A percentile compares a stretch with the other conserved stretches of the same genome.
Evolutionary conservation across 2,888 invertebrate species (phyloP).

Genomic region (Drosophila neoperkinsi): DNA sequence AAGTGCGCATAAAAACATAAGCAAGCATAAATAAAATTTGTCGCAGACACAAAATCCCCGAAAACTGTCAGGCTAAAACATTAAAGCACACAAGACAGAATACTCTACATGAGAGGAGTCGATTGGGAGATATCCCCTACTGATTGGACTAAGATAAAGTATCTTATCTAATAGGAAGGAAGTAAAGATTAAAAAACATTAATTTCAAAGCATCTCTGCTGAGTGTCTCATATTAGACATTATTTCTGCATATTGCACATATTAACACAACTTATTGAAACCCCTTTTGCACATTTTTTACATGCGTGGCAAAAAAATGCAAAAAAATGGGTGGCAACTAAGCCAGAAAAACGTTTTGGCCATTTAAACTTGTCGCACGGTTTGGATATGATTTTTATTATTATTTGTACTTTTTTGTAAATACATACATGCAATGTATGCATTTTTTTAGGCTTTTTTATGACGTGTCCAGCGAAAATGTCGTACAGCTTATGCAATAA

Average conservation of each 20-base stretch:
- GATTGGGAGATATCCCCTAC: conserved; percentile 12
- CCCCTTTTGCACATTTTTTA: neutral
- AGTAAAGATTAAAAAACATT: neutral
- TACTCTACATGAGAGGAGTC: neutral
- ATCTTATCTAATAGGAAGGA: neutral
- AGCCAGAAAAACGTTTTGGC: conserved; percentile 55
- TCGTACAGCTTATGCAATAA: conserved; percentile 79
- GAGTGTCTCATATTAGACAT: neutral
- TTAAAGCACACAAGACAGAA: neutral
- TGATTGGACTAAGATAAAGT: neutral
- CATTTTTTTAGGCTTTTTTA: conserved; percentile 35
- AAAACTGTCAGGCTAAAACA: conserved; percentile 31
- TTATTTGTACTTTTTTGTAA: conserved; percentile 6
- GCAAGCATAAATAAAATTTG: conserved; percentile 40
- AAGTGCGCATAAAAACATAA: conserved; percentile 46
- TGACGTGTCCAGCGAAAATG: conserved; percentile 69
- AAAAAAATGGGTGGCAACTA: conserved; percentile 64
- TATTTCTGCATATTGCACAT: neutral
- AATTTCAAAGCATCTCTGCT: neutral
- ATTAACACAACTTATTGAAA: neutral
- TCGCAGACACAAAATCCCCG: conserved; percentile 36
- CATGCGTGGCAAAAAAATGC: conserved; percentile 10
- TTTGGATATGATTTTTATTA: conserved; percentile 45
- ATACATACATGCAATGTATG: conserved; percentile 31
- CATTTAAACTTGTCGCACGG: conserved; percentile 73